These are phyloP conservation scores for Eilema sororculum DNA, from an alignment of 2,888 invertebrate genomes.

Conservation along the genomic window DNA sequence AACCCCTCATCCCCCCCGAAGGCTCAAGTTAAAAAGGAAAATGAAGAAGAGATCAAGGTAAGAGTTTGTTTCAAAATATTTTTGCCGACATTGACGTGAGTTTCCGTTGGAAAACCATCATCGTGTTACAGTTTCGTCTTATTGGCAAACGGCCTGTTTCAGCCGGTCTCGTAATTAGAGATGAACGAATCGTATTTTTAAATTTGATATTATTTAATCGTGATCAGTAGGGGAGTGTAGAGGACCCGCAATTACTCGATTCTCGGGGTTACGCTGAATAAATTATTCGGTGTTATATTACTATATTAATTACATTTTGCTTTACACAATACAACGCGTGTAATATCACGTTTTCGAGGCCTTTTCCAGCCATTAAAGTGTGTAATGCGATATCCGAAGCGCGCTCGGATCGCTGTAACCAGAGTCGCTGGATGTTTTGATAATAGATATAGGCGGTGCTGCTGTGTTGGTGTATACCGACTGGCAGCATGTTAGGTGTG, in stretches of 20 bases:
- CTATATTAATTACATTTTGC: constrained; percentile 86
- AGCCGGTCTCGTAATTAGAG: constrained; percentile 78
- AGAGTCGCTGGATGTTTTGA: constrained; percentile 86
- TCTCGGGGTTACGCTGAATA: constrained; percentile 77
- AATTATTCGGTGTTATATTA: constrained; percentile 82
- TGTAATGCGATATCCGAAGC: constrained; percentile 86
- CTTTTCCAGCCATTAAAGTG: constrained; percentile 87
- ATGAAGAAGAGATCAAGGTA: constrained; percentile 93
- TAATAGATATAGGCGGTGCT: constrained; percentile 83
- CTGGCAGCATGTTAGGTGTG: constrained; percentile 64
- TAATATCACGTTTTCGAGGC: constrained; percentile 87
- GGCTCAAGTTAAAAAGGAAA: constrained; percentile 89
- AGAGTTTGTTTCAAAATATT: constrained; percentile 57
- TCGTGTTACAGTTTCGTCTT: constrained; percentile 74
- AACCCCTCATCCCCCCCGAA: constrained; percentile 74
- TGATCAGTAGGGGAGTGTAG: constrained; percentile 67
- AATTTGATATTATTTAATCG: constrained; percentile 78
- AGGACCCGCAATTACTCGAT: constrained; percentile 67
- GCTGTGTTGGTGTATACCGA: constrained; percentile 77
- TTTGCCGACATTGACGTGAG: constrained; percentile 57
- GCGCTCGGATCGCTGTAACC: constrained; percentile 86
- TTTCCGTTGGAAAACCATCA: constrained; percentile 77
- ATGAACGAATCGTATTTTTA: constrained; percentile 83
- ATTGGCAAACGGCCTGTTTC: constrained; percentile 81
- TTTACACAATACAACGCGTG: constrained; percentile 86